Evolutionary conservation across 2,888 invertebrate species (phyloP).

Genomic region (Troides aeacus): DNA sequence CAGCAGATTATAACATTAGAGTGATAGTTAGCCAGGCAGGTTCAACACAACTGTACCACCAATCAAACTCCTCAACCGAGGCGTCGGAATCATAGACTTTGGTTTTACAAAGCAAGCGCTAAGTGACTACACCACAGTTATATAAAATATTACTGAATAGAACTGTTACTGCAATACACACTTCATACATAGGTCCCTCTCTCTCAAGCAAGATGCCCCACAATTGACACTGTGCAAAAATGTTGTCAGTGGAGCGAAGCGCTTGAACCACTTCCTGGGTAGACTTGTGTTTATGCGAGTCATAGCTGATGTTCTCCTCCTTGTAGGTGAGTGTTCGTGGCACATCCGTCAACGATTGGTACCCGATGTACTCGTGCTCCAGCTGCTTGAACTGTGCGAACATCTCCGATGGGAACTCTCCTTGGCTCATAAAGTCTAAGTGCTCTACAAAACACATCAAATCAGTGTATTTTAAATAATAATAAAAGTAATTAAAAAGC

Average conservation of each 20-base stretch:
- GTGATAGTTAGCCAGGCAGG: no score
- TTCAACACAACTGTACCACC: no score
- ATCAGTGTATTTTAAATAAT: background rate
- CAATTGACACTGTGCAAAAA: constrained; percentile 90
- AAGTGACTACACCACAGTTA: no score
- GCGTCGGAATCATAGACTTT: no score
- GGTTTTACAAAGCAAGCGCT: no score
- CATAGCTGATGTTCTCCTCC: constrained; percentile 80
- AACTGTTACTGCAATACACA: background rate
- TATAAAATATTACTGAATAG: no score
- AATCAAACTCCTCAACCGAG: no score
- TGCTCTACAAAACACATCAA: constrained; percentile 83
- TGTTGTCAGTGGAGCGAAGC: constrained; percentile 84
- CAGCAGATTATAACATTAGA: no score
- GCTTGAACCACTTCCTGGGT: constrained; percentile 88
- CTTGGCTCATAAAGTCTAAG: constrained; percentile 96
- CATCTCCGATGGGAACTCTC: constrained; percentile 85
- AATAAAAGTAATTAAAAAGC: background rate
- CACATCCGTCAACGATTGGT: constrained; percentile 97
- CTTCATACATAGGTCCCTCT: constrained; percentile 89
- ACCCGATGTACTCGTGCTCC: constrained; percentile 94
- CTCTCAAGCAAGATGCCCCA: constrained; percentile 90
- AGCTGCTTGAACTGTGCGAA: constrained; percentile 93
- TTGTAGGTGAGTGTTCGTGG: constrained; percentile 88
- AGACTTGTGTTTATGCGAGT: constrained; percentile 82